phyloP scores from a whole-genome alignment of 1,140 invertebrate species.

The Trichoplusia ni region DNA sequence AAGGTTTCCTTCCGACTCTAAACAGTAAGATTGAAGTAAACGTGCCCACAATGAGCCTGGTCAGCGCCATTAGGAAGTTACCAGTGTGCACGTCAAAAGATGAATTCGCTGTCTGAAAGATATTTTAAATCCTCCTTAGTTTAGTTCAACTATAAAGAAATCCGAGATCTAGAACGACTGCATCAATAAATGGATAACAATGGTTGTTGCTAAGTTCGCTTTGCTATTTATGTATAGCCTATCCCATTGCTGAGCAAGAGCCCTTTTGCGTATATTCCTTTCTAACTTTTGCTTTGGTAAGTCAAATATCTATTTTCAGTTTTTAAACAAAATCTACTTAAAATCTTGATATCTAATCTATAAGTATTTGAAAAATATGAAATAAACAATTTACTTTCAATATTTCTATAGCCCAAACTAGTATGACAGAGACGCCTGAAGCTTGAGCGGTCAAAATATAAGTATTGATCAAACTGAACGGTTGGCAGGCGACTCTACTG shows the following conservation, averaged over 20 bases:
- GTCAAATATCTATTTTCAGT: neutral
- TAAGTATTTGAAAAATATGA: neutral
- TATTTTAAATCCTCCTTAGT: neutral
- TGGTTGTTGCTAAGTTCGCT: too few relatives aligned
- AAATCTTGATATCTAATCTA: too few relatives aligned
- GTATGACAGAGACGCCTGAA: conserved; percentile 42
- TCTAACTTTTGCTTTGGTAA: too few relatives aligned
- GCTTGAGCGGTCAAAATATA: conserved; percentile 47
- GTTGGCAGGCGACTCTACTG: conserved; percentile 41
- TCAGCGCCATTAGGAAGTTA: conserved; percentile 42
- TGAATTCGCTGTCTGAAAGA: conserved; percentile 46
- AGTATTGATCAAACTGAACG: conserved; percentile 42
- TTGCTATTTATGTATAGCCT: too few relatives aligned
- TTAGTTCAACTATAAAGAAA: neutral
- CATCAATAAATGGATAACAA: too few relatives aligned
- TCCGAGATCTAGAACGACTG: too few relatives aligned
- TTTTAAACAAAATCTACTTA: too few relatives aligned
- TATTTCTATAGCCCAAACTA: conserved; percentile 53
- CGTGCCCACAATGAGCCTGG: conserved; percentile 38
- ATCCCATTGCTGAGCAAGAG: too few relatives aligned
- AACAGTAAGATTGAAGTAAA: conserved; percentile 45
- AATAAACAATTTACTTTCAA: conserved; percentile 40
- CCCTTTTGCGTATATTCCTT: too few relatives aligned
- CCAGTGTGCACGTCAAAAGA: conserved; percentile 41
- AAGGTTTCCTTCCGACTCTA: conserved; percentile 40